Base-by-base conservation (phyloP, 1,140 invertebrate species). In the Zaprionus nigranus region DNA sequence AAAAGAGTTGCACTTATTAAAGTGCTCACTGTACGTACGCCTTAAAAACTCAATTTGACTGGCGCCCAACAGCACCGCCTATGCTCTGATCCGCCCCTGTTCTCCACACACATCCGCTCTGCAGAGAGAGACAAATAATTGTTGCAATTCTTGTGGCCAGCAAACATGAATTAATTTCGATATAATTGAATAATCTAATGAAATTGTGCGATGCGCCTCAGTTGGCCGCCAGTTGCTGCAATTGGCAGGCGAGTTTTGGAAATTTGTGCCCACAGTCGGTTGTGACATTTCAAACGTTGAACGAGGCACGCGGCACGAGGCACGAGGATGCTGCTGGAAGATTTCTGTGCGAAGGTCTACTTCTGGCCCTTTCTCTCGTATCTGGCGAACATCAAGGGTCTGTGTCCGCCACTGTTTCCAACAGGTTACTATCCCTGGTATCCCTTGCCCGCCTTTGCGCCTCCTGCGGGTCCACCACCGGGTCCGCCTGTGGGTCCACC, bases 341-440 rank as follows among this genome's bases (percentile, higher is more conserved):
- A 92, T 65, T 82, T 92, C 51, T 92, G 92, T 60, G 65, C 88
- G 30, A 92, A 92, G 81, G 74, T 92, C 49, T 91, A 81, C 43
- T 92, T 91, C 22, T 92, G 88, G 91, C 92, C 92, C 53, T 87
- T 92, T 57, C 78, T 92, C 0, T 90, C 85, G 20, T 90, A 92
- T 28, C 64, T 92, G 70, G 90, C 92, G 24, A 87, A 69, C 53
- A 85, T 92, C 13, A 92, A 92, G 78, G 90, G 90, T 26, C 77
- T 88, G 68, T 92, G 92, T 66, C 88, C 91, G 46, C 88, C 91
- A 28, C 40, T 67, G 20, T 92, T 82, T 75, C 80, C 90, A 53
- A 78, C 78, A 84, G 90, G 82, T 87, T 91, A 81, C 60, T 92
- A 91, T 78, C 90, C 86, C 24, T 63, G 87, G 40, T 90, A 84